These are phyloP conservation scores for Tupaia tana DNA, from an alignment of 2,113 vertebrate genomes.

Conservation along the genomic window DNA sequence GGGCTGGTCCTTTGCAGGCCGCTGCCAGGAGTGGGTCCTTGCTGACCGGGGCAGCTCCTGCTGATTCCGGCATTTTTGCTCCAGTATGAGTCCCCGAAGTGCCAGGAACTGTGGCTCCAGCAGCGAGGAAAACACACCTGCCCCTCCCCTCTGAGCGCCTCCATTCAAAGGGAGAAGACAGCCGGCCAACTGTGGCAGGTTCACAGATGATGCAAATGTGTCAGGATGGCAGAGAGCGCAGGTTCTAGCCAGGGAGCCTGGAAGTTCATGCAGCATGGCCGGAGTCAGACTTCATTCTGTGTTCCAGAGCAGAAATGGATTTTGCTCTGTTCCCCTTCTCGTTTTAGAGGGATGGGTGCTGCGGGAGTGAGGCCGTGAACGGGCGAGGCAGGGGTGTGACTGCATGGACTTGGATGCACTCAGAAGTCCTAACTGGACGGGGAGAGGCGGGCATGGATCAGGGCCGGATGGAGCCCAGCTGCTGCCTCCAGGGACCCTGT, in stretches of 20 bases:
- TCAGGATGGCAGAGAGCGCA: background rate
- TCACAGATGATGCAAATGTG: rapidly evolving
- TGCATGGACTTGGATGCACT: background rate
- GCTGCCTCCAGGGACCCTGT: background rate
- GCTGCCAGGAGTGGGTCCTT: background rate
- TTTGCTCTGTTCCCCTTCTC: background rate
- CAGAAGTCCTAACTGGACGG: background rate
- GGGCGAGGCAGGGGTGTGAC: background rate
- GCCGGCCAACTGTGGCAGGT: background rate
- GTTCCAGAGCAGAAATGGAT: background rate
- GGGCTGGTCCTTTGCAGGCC: too few species aligned
- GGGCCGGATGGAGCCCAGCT: rapidly evolving
- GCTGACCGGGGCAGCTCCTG: rapidly evolving
- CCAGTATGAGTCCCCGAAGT: background rate
- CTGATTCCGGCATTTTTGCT: background rate
- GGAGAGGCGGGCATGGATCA: too few species aligned
- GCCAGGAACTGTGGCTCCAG: background rate
- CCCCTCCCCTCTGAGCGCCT: background rate
- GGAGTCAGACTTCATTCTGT: background rate
- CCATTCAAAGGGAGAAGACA: background rate
- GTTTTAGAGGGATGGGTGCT: background rate
- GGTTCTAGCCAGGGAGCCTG: rapidly evolving
- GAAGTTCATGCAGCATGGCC: rapidly evolving
- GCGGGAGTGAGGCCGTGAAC: background rate
- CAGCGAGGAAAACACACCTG: background rate